Evolutionary conservation across 2,888 invertebrate species (phyloP), one percentile per base, ranked within the genome.

Genomic region (Nematopogon swammerdamellus): DNA sequence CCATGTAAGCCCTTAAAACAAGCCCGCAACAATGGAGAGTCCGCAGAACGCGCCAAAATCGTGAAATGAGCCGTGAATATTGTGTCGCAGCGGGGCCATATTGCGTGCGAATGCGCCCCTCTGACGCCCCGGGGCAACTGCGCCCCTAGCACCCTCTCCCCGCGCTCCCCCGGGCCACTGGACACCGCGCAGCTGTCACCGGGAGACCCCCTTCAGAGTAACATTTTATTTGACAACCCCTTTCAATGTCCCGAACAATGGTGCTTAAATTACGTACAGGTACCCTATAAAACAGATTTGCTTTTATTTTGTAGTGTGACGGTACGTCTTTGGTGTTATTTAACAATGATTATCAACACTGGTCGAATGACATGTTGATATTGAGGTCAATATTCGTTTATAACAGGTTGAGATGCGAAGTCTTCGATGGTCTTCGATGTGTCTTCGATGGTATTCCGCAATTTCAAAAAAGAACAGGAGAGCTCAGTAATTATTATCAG

Each of bases 1-100:
- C 36, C 36, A 14, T 14, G n/a, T 14, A 36, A 14, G 3, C 36
- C n/a, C 36, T 36, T 14, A 36, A 36, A 36, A 36, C 36, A 36
- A 36, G 8, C 36, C 36, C 8, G 11, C 36, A 36, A 14, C 8
- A 14, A 45, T 19, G 14, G 3, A 10, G 11, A 2, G 19, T 14
- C 6, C 10, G 6, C 3, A 18, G 5, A 4, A 19, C 6, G 14
- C 19, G n/a, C 19, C 19, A 45, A 45, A 61, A 63, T 66, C 67
- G 76, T 72, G 70, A 74, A 79, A 76, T 76, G 77, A 77, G 74
- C 77, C 77, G 79, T 77, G 79, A 79, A 76, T 79, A 77, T 77
- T 76, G 75, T 58, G 58, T 68, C 74, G 67, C 75, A 51, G 61
- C 70, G 72, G 77, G 77, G 60, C 36, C 36, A 36, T 36, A 36